These are phyloP conservation scores for Terrapene triunguis DNA, from an alignment of 2,113 vertebrate species.

Conservation along the genomic window DNA sequence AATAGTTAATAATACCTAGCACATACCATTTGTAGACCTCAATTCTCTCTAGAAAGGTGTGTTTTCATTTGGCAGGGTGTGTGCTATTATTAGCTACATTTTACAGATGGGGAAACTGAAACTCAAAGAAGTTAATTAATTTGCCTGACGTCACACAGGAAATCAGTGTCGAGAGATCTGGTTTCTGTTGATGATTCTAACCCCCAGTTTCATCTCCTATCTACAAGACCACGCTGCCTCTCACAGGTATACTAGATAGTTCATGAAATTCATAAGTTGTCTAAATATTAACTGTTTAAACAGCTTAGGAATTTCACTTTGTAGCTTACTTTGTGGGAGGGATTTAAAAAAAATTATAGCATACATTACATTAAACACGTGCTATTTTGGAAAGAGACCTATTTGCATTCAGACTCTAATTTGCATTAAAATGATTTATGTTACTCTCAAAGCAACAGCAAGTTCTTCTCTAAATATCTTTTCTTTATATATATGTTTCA, in stretches of 20 bases:
- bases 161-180: background rate
- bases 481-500: constrained; percentile 55
- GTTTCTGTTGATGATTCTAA: background rate
- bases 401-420: background rate
- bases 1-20: background rate
- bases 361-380: background rate
- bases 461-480: background rate
- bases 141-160: background rate
- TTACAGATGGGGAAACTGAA: rapidly evolving
- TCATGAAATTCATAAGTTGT: background rate
- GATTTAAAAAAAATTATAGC: background rate
- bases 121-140: background rate
- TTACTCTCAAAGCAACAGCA: background rate
- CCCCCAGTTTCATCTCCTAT: background rate
- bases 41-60: rapidly evolving
- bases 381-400: background rate
- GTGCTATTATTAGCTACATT: background rate
- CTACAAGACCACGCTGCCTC: background rate
- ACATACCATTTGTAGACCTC: background rate
- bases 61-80: background rate
- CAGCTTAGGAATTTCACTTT: background rate
- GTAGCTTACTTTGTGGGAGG: background rate
- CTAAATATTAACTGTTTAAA: background rate
- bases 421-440: background rate
- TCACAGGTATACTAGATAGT: background rate